phyloP scores from a whole-genome alignment of 2,113 vertebrate species.

The Limnothrissa miodon region DNA sequence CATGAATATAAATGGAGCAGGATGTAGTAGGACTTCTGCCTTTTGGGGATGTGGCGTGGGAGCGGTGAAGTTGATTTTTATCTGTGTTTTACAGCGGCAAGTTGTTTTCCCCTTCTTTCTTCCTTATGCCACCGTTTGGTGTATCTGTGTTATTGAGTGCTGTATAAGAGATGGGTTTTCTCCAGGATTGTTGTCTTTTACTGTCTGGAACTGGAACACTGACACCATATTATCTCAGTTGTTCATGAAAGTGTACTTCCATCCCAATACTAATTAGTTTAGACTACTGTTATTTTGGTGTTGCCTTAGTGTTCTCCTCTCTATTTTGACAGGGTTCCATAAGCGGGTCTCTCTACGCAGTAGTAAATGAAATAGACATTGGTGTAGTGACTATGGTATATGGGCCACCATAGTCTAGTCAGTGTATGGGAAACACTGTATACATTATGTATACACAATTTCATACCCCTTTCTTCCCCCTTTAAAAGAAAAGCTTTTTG shows the following conservation, averaged over 20 bases:
- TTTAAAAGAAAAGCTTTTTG: background rate
- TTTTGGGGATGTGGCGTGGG: background rate
- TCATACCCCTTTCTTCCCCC: background rate
- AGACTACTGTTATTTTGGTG: too few species aligned
- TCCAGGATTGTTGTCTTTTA: too few species aligned
- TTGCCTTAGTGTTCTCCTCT: too few species aligned
- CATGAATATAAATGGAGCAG: constrained; percentile 36
- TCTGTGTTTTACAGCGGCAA: constrained; percentile 39
- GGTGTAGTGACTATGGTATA: too few species aligned
- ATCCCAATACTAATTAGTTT: too few species aligned
- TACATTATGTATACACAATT: background rate
- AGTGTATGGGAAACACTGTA: background rate
- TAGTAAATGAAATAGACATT: too few species aligned
- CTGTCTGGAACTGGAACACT: too few species aligned
- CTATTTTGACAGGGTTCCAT: too few species aligned
- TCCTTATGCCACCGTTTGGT: background rate
- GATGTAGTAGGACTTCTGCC: constrained; percentile 3
- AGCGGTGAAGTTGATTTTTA: constrained; percentile 43
- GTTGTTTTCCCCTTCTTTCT: background rate
- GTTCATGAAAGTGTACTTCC: too few species aligned
- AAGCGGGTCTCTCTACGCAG: too few species aligned
- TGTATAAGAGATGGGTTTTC: background rate
- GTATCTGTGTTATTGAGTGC: background rate
- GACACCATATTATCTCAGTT: background rate
- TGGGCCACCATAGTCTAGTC: too few species aligned